A percentile compares a stretch with the other conserved stretches of the same genome.
Evolutionary conservation across 2,888 invertebrate species (phyloP).

Genomic region (Myopa tessellatipennis): DNA sequence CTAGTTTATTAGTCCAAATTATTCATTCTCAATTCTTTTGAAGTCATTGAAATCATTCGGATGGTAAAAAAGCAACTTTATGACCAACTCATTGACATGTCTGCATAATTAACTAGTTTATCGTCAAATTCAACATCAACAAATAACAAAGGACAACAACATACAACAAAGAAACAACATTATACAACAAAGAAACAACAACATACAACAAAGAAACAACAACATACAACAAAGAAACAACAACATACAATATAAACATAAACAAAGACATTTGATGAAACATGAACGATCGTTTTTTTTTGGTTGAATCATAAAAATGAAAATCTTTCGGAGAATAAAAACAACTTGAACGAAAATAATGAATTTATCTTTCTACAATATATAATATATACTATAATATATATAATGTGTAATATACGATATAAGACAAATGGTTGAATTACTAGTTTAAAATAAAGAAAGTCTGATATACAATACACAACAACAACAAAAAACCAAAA

Average conservation of each 20-base stretch:
- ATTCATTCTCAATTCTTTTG: too few relatives aligned
- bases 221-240: background rate
- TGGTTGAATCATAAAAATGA: background rate
- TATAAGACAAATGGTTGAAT: constrained; percentile 27
- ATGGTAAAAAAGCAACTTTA: too few relatives aligned
- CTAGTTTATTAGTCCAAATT: too few relatives aligned
- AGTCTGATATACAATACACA: constrained; percentile 40
- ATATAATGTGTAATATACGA: constrained; percentile 15
- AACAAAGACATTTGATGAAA: too few relatives aligned
- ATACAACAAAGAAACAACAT: background rate
- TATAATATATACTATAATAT: constrained; percentile 42
- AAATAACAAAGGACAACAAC: background rate
- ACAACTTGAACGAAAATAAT: constrained; percentile 36
- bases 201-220: background rate
- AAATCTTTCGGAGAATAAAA: constrained; percentile 4
- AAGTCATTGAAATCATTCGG: too few relatives aligned
- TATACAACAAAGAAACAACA: too few relatives aligned
- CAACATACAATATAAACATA: too few relatives aligned
- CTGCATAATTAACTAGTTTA: too few relatives aligned
- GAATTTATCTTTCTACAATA: constrained; percentile 42
- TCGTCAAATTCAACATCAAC: background rate
- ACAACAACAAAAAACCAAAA: constrained; percentile 37
- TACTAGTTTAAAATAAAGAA: constrained; percentile 28
- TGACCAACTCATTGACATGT: too few relatives aligned
- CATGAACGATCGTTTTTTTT: background rate